Evolutionary conservation across 2,113 vertebrate genomes (phyloP).

Genomic region (Oncorhynchus clarkii): DNA sequence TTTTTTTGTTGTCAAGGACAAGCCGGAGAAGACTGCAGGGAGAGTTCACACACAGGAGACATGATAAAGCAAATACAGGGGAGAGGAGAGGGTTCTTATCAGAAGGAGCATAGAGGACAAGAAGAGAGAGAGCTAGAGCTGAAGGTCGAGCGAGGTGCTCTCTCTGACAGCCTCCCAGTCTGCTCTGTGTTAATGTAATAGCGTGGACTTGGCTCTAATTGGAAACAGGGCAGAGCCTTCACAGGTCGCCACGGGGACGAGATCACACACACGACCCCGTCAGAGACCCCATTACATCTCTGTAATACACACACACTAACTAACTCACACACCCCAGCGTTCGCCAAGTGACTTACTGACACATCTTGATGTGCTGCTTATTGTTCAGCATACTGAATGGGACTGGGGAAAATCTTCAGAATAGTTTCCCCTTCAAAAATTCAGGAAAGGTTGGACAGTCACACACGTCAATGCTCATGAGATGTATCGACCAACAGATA

Average conservation of each 20-base stretch:
- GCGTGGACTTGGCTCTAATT: slow-evolving; percentile 47
- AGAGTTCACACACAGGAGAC: too few species aligned
- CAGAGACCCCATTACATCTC: background rate
- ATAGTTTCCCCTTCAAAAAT: background rate
- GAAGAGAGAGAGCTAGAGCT: slow-evolving; percentile 31
- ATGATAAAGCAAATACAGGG: too few species aligned
- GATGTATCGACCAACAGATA: too few species aligned
- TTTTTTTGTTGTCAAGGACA: too few species aligned
- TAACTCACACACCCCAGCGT: background rate
- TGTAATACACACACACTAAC: background rate
- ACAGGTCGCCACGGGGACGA: slow-evolving; percentile 18
- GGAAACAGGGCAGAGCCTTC: slow-evolving; percentile 36
- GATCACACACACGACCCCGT: slow-evolving; percentile 6
- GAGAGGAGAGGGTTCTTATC: too few species aligned
- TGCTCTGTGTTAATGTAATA: slow-evolving; percentile 46
- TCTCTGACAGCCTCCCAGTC: slow-evolving; percentile 10
- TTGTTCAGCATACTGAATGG: too few species aligned
- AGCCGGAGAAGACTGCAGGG: too few species aligned
- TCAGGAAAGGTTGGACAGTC: background rate
- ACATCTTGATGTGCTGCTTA: background rate
- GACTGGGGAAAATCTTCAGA: background rate
- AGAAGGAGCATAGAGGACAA: background rate
- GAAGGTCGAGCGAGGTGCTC: background rate
- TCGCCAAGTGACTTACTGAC: background rate
- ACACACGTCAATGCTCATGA: background rate